Conservation (phyloP, 2,888 invertebrate species). For the Ashinkailepas kermadecensis region DNA sequence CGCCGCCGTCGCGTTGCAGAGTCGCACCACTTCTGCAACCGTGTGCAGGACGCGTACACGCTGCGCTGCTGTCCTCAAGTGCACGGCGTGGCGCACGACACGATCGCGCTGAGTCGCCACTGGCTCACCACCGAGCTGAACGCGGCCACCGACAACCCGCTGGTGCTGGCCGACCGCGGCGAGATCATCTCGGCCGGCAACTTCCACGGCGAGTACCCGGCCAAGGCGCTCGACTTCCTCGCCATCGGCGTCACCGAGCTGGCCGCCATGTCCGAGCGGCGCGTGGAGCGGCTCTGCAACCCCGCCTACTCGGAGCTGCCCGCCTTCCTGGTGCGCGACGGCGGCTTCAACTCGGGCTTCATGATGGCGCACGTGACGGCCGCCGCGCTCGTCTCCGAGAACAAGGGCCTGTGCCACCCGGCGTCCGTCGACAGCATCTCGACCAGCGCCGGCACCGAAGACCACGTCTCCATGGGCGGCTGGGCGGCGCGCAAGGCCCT, state of each 20-base stretch:
- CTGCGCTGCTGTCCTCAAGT: constrained; percentile 58
- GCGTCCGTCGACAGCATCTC: constrained; percentile 57
- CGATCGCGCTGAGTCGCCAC: constrained; percentile 53
- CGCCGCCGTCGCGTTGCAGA: constrained; percentile 41
- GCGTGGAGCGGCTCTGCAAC: constrained; percentile 57
- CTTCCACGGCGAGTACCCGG: constrained; percentile 63
- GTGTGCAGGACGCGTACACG: constrained; percentile 61
- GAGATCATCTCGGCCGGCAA: constrained; percentile 61
- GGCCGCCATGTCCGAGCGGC: constrained; percentile 57
- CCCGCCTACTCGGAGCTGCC: constrained; percentile 57
- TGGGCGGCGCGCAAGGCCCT: constrained; percentile 57
- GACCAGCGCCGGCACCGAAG: constrained; percentile 59
- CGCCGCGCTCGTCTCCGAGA: constrained; percentile 58
- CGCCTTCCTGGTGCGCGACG: constrained; percentile 56
- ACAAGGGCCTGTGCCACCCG: constrained; percentile 60
- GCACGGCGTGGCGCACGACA: constrained; percentile 58
- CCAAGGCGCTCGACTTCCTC: constrained; percentile 57
- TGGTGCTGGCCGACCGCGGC: constrained; percentile 50
- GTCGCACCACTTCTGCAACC: constrained; percentile 55
- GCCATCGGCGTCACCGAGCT: constrained; percentile 58
- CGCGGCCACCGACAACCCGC: constrained; percentile 59
- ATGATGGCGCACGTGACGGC: constrained; percentile 62
- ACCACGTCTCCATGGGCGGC: constrained; percentile 63
- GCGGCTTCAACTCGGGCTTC: constrained; percentile 61
- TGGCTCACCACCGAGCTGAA: constrained; percentile 57